phyloP scores from a whole-genome alignment of 1,140 invertebrate species.

The Drosophila triauraria region DNA sequence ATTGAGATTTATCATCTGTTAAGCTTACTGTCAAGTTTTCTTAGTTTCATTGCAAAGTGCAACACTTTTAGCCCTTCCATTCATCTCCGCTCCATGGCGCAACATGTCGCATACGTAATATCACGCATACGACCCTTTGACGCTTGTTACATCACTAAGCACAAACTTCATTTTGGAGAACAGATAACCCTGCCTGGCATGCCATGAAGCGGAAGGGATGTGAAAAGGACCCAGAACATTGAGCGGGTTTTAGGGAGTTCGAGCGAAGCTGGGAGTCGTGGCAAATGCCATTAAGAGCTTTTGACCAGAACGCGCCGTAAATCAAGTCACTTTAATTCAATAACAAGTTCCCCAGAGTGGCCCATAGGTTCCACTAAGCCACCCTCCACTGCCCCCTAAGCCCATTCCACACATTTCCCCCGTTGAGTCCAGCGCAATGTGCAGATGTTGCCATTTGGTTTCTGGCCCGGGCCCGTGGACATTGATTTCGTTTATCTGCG shows the following conservation, averaged over 20 bases:
- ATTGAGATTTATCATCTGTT: too few species aligned
- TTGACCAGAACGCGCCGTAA: constrained; percentile 52
- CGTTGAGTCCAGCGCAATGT: constrained; percentile 8
- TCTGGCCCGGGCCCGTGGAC: constrained; percentile 33
- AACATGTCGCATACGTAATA: constrained; percentile 38
- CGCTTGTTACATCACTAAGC: constrained; percentile 23
- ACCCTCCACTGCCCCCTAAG: background rate
- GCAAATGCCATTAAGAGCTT: constrained; percentile 54
- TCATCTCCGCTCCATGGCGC: background rate
- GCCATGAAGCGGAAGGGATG: background rate
- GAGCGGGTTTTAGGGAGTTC: constrained; percentile 30
- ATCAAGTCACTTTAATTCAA: constrained; percentile 56
- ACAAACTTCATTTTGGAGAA: constrained; percentile 42
- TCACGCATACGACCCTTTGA: constrained; percentile 41
- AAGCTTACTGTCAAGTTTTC: background rate
- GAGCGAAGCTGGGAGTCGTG: constrained; percentile 27
- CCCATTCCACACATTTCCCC: background rate
- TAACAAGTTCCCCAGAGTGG: constrained; percentile 52
- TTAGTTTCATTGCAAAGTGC: background rate
- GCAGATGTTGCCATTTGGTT: constrained; percentile 54
- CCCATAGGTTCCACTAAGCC: constrained; percentile 27
- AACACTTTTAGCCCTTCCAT: background rate
- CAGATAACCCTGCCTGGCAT: constrained; percentile 7
- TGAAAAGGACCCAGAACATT: background rate
- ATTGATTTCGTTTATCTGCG: constrained; percentile 56